Base-by-base conservation (phyloP, 2,797 vertebrate species). In the Arrhamphus sclerolepis region DNA sequence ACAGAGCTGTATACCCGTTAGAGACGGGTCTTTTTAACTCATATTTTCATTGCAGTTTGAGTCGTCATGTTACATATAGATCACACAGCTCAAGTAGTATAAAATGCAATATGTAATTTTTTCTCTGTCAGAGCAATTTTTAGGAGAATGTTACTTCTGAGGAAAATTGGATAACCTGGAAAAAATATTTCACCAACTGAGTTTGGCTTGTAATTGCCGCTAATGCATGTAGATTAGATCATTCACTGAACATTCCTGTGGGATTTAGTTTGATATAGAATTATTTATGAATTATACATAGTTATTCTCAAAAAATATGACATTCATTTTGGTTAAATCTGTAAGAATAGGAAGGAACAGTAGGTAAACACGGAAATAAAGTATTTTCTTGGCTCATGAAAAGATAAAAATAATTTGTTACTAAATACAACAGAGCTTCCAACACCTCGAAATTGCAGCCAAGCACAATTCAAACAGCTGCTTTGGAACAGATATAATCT, bases 1-100 rank as follows among this genome's bases (percentile, higher is more conserved):
- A 64, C 44, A 77, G 68, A 83, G 71, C 57, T 63, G 31, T 46
- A 66, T 31, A 20, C 18, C 61, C 66, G 70, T 74, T 58, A 66
- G 18, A 39, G 16, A 62, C 28, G 47, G 54, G 70, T 72, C 44
- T 57, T 72, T 80, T 68, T 49, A 64, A 41, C 29, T 31, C 46
- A 14, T 48, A 62, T 72, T 71, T 75, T 60, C 22, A 46, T 43
- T 71, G 58, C 41, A 11, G 14, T 56, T 70, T 58, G 41, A 64
- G 18, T 47, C 29, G 47, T 48, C 17, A 26, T 46, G 46, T 67
- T 59, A 40, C 64, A 41, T 18, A 21, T 21, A 54, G 41, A 56
- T 60, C 20, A 55, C 20, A 39, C 13, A 21, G 22, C 16, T 16
- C 50, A 20, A 26, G 10, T 56, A 4, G 6, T 26, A 28, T 16